phyloP scores from a whole-genome alignment of 2,113 vertebrate species.

The Bettongia penicillata region DNA sequence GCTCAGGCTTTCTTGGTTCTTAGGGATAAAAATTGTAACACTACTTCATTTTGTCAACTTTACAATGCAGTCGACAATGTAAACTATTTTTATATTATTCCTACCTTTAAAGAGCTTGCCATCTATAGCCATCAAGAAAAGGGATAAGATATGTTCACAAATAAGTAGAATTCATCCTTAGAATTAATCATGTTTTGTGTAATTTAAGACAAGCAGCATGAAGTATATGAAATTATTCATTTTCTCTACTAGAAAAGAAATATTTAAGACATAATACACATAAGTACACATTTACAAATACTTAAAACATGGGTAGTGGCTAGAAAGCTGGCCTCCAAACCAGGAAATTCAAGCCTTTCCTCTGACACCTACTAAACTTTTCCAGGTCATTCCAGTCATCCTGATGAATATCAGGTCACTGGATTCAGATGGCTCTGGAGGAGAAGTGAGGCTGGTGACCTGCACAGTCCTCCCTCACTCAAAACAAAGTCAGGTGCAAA shows the following conservation, averaged over 20 bases:
- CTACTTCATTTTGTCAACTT: background rate
- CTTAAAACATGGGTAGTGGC: background rate
- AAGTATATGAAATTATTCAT: background rate
- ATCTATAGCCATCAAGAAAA: background rate
- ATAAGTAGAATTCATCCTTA: background rate
- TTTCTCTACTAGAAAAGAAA: background rate
- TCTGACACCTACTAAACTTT: background rate
- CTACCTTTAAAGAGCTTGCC: background rate
- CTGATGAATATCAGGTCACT: too few species aligned
- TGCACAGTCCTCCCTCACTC: too few species aligned
- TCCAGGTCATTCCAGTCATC: too few species aligned
- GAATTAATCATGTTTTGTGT: background rate
- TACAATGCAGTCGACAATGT: background rate
- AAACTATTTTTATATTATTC: background rate
- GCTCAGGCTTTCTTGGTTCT: background rate
- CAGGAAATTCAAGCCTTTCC: background rate
- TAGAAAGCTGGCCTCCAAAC: background rate
- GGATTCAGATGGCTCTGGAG: too few species aligned
- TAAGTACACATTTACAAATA: background rate
- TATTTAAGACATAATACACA: background rate
- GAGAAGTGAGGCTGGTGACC: too few species aligned
- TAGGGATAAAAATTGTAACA: background rate
- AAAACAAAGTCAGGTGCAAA: too few species aligned
- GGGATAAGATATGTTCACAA: background rate
- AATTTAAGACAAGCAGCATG: background rate